Base-by-base conservation (phyloP, 2,797 vertebrate genomes). In the Acrossocheilus fasciatus region DNA sequence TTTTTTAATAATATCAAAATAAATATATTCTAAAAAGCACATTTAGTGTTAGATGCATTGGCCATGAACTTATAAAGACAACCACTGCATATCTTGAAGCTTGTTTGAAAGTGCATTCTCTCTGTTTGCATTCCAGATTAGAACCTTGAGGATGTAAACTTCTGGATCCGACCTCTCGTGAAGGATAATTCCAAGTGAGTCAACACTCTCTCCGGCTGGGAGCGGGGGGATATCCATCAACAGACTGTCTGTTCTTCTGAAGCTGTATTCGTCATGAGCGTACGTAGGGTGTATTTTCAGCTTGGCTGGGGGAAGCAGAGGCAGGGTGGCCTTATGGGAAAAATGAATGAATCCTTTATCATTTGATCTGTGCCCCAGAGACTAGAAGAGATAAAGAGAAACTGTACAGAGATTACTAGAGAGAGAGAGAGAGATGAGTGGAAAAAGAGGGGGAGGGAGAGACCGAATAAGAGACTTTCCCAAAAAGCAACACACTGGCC, bases 331-430 rank as follows among this genome's bases (percentile, higher is more conserved):
- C 68, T 75, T 45, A 41, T 50, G 74, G 47, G 26, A 11, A 34
- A 20, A 59, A 79, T 30, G 57, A 76, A 84, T 76, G 54, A 41
- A 79, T 80, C 68, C 84, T 82, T 82, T 59, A 73, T 62, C 18
- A 84, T 85, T 54, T 81, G 52, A 81, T 83, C 57, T 66, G 70
- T 57, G 70, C 72, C 85, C 80, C 79, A 41, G 45, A 85, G 82
- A 78, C 34, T n/a, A 30, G 41, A 45, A 43, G 73, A 68, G 74
- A 80, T 74, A 83, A 75, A 75, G 41, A 76, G 23, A 74, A 34
- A 59, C 26, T 66, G 39, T 75, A 59, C 41, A 73, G 57, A 64
- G 78, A 68, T 78, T 85, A 41, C 9, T 12, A 66, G 34, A 82
- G 62, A 78, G 70, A 12, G n/a, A 68, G n/a, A 68, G n/a, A 62